Evolutionary conservation across 1,140 invertebrate genomes (phyloP).

Genomic region (Scaptomyza montana): DNA sequence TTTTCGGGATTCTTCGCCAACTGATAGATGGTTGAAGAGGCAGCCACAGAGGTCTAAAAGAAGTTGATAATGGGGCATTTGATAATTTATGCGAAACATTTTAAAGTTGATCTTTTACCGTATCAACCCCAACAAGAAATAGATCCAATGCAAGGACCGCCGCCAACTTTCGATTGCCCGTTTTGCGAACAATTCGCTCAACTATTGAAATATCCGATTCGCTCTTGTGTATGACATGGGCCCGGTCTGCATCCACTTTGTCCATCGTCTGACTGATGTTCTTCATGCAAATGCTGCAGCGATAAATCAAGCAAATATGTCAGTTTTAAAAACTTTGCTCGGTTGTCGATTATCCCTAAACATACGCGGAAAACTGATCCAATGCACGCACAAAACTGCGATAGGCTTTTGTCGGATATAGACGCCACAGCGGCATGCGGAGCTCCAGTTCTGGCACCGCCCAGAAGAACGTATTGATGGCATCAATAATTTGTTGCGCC

Average conservation of each 20-base stretch:
- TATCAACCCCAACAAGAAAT: slow-evolving; percentile 94
- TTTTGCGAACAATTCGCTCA: slow-evolving; percentile 86
- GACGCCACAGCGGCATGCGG: slow-evolving; percentile 91
- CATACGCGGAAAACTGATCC: slow-evolving; percentile 89
- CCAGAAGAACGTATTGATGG: slow-evolving; percentile 92
- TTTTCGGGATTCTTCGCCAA: slow-evolving; percentile 90
- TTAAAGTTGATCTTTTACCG: slow-evolving; percentile 85
- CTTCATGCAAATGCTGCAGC: slow-evolving; percentile 86
- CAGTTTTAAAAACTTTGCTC: neutral
- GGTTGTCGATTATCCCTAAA: slow-evolving; percentile 12
- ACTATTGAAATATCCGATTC: slow-evolving; percentile 86
- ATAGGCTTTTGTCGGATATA: slow-evolving; percentile 90
- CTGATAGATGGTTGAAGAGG: slow-evolving; percentile 92
- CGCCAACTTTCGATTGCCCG: slow-evolving; percentile 88
- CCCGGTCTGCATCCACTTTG: slow-evolving; percentile 81
- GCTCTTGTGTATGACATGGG: slow-evolving; percentile 67
- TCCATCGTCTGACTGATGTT: slow-evolving; percentile 86
- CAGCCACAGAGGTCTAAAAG: slow-evolving; percentile 90
- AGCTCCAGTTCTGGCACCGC: slow-evolving; percentile 91
- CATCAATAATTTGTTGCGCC: slow-evolving; percentile 89
- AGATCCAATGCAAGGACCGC: slow-evolving; percentile 91
- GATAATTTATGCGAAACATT: slow-evolving; percentile 10
- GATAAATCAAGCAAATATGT: slow-evolving; percentile 40
- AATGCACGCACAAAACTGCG: slow-evolving; percentile 89
- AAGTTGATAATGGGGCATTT: neutral